Evolutionary conservation across 1,140 invertebrate species (phyloP), one percentile per base, ranked within the genome.

Genomic region (Trichonephila clavata): DNA sequence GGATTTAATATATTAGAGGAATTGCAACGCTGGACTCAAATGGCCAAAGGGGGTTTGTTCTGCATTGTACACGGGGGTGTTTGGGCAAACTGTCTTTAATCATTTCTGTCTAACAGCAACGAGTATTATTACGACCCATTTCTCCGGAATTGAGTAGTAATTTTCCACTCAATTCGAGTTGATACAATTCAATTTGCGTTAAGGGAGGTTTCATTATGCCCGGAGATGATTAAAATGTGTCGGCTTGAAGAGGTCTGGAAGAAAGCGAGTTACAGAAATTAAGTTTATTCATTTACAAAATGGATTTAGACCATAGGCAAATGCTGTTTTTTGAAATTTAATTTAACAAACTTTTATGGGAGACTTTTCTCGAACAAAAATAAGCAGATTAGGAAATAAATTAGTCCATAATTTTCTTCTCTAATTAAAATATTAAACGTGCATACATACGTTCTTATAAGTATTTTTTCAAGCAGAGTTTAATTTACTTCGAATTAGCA

Each of bases 231-330:
- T 77, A 77, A 77, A 6, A 13, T 18, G 27, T 77, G 32, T 16
- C 1, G 13, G 24, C 27, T 77, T 68, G 63, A 77, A 77, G 68
- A 77, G 27, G 14, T 50, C 6, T 77, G 2, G 27, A 77, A 39
- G 68, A 77, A 77, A 39, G 24, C 16, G 27, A 77, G 68, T 77
- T 77, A 77, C 32, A 77, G 68, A 77, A 77, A 77, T 77, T 77
- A 77, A 32, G 16, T 24, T 2, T 1, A 21, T 65, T 21, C 21
- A 7, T 65, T n/a, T 8, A 2, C 61, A 21, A 21, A 63, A 63
- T 63, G 20, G 14, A 7, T 63, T 63, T 63, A 63, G 61, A 63
- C 0, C 7, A 7, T 6, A 63, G 1, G 24, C 7, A 71, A 32
- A 71, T 71, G 27, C 13, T 32, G 24, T 16, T 32, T 71, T n/a